Percentiles rank a stretch among this genome's conserved stretches.
Evolutionary conservation across 2,888 invertebrate genomes (phyloP).

Genomic region (Andrena bucephala): DNA sequence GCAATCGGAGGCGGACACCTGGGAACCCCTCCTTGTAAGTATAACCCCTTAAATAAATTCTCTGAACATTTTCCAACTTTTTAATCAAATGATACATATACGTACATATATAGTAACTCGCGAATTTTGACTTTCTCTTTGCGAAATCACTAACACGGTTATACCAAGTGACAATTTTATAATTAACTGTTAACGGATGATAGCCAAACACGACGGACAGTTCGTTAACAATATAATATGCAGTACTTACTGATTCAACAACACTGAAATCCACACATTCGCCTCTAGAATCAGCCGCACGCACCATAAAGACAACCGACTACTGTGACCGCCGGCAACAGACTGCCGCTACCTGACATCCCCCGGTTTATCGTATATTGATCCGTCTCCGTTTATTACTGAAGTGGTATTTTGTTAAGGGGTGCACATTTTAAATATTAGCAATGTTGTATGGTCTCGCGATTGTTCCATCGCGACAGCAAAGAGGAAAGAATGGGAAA

Average conservation of each 20-base stretch:
- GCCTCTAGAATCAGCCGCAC: not conserved
- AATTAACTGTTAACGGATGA: too few species aligned
- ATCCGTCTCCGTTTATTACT: not conserved
- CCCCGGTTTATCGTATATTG: conserved; percentile 39
- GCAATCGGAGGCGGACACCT: too few species aligned
- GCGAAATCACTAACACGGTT: not conserved
- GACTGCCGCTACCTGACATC: conserved; percentile 2
- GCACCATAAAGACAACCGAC: not conserved
- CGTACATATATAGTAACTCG: not conserved
- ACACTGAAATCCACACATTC: not conserved
- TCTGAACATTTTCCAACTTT: conserved; percentile 9
- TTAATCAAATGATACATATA: not conserved
- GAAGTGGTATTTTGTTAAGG: too few species aligned
- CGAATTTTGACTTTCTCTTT: not conserved
- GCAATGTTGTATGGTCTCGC: too few species aligned
- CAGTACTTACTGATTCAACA: not conserved
- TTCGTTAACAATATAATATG: not conserved
- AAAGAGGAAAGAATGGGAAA: not conserved
- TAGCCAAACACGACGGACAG: too few species aligned
- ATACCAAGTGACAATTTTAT: too few species aligned
- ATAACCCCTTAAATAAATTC: conserved; percentile 5
- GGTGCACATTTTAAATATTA: too few species aligned
- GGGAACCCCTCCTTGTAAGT: too few species aligned
- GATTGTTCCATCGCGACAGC: not conserved
- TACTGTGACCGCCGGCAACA: not conserved